Conservation (phyloP, 64 coral and sea anemone species). For the Acropora yongei region DNA sequence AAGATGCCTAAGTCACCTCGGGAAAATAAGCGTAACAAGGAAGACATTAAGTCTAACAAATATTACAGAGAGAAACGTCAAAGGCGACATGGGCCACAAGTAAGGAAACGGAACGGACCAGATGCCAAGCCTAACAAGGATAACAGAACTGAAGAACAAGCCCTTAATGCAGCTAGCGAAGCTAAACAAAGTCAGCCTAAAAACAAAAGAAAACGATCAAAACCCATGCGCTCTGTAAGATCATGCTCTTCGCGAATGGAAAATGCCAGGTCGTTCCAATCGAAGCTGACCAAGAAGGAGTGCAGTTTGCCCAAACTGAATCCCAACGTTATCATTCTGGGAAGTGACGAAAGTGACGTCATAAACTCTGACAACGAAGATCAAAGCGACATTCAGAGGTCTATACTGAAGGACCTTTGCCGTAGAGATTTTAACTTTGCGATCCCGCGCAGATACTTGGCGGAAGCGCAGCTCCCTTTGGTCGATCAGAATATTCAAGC, state of each 20-base stretch:
- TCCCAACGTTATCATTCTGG: not conserved
- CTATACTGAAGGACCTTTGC: not conserved
- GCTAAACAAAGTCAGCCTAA: slow-evolving; percentile 23
- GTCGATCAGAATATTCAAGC: not conserved
- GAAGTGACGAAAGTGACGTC: slow-evolving; percentile 5
- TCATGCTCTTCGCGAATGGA: not conserved
- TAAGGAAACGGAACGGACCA: not conserved
- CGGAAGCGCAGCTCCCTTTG: not conserved
- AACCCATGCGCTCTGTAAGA: slow-evolving; percentile 7
- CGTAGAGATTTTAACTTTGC: not conserved
- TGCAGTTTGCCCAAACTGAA: slow-evolving; percentile 1
- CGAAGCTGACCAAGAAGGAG: slow-evolving; percentile 3
- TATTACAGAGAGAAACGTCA: slow-evolving; percentile 9
- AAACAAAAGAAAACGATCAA: slow-evolving; percentile 4
- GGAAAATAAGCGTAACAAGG: not conserved
- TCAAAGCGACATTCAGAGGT: not conserved
- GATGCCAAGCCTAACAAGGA: slow-evolving; percentile 3
- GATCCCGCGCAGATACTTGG: not conserved
- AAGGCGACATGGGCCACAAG: not conserved
- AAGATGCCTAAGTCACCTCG: not conserved
- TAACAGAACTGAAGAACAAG: slow-evolving; percentile 6
- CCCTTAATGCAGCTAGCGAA: not conserved
- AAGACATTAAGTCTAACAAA: slow-evolving; percentile 14
- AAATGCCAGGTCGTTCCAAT: not conserved
- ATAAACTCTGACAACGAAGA: not conserved